These are phyloP conservation scores for Drosophila teissieri DNA, from an alignment of 1,140 invertebrate genomes.

Conservation along the genomic window DNA sequence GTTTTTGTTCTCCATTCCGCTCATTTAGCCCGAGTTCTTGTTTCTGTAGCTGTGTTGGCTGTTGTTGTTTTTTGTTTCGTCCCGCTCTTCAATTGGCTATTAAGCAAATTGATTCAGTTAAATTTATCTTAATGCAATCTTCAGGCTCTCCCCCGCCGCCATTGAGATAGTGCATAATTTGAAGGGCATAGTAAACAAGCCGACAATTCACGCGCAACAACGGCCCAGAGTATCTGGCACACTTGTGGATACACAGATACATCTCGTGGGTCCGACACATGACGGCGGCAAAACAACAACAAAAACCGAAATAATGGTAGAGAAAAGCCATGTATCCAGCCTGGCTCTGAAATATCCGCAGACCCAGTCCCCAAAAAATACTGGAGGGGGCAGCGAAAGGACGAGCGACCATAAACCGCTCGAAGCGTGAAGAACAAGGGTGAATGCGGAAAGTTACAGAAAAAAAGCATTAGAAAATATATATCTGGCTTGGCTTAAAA, in stretches of 20 bases:
- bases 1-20: constrained; percentile 56
- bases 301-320: constrained; percentile 13
- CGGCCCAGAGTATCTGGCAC: constrained; percentile 44
- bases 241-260: constrained; percentile 47
- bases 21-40: constrained; percentile 28
- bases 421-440: constrained; percentile 82
- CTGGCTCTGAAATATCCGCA: constrained; percentile 43
- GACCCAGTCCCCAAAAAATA: constrained; percentile 59
- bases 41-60: too few species aligned
- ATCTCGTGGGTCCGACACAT: constrained; percentile 64
- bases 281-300: constrained; percentile 43
- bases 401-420: constrained; percentile 70
- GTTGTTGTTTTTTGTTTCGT: constrained; percentile 48
- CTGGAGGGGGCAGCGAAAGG: neutral
- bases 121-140: constrained; percentile 84
- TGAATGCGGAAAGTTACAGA: constrained; percentile 81
- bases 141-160: constrained; percentile 41
- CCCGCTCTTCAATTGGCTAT: constrained; percentile 84
- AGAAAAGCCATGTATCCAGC: constrained; percentile 39
- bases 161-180: constrained; percentile 79
- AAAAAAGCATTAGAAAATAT: constrained; percentile 83
- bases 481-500: constrained; percentile 81
- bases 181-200: constrained; percentile 82
- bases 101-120: constrained; percentile 84
- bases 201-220: constrained; percentile 82